Conservation (phyloP, 2,113 vertebrate genomes). For the Entomyzon cyanotis region DNA sequence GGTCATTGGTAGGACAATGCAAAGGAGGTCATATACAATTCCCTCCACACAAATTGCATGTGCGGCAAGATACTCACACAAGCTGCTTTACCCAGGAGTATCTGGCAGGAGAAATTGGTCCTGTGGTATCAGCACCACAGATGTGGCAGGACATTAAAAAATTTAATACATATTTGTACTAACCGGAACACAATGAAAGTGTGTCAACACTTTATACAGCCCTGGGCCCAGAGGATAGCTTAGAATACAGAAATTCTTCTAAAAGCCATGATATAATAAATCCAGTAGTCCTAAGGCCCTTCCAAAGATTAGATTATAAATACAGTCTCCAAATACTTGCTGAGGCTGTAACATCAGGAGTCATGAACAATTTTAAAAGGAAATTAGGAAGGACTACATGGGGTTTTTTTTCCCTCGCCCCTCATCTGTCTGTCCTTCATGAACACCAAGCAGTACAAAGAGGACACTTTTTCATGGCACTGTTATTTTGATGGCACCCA, state of each 20-base stretch:
- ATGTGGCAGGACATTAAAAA: background rate
- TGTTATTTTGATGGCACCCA: background rate
- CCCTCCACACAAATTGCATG: background rate
- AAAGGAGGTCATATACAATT: background rate
- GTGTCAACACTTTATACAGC: background rate
- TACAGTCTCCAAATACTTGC: background rate
- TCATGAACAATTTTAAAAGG: background rate
- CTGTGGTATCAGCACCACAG: background rate
- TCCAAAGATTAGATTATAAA: background rate
- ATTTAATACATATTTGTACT: background rate
- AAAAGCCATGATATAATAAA: background rate
- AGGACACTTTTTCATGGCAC: rapidly evolving
- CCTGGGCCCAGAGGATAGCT: background rate
- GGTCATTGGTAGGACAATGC: slow-evolving; percentile 64
- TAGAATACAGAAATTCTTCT: background rate
- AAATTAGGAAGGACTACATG: background rate
- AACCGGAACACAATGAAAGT: background rate
- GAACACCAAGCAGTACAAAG: background rate
- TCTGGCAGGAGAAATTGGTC: background rate
- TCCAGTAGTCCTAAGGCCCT: background rate
- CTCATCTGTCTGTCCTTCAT: background rate
- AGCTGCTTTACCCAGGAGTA: background rate
- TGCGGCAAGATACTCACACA: background rate
- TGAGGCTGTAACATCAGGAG: background rate
- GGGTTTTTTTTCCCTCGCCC: background rate